Base-by-base conservation (phyloP, 2,113 vertebrate species). In the Nyctibius bracteatus region DNA sequence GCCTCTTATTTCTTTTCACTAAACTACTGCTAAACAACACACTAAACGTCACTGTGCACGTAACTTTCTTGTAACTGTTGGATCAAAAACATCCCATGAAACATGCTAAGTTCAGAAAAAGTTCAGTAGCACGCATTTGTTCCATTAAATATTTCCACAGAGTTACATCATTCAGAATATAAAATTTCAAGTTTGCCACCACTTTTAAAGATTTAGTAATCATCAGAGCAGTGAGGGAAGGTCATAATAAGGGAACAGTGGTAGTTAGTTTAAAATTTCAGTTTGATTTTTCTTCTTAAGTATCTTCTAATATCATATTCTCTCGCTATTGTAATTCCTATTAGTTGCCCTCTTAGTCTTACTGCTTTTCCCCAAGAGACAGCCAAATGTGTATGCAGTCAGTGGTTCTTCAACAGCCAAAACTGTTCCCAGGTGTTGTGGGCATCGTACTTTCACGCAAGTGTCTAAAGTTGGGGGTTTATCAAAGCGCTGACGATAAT, bases 401-500 rank as follows among this genome's bases (percentile, higher is more conserved):
- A 2, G 7, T 5, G 9, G 3, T 24, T n/a, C 54, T 18, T 8
- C 59, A 24, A 14, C 28, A 12, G 62, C 8, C 49, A 11, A 14
- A 62, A 4, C 59, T 12, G 7, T 2, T 63, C 19, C 37, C 28
- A 17, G 13, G 14, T 3, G 33, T 6, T 9, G 9, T 3, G 14
- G 10, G 4, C 8, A 25, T 0, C 3, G 2, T 0, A 4, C 22
- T n/a, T 9, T 0, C 30, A 18, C 0, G 0, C 0, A 44, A 30
- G 12, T 0, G 27, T 3, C 55, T 14, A 4, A 7, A 9, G 25
- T 2, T 4, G 47, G 8, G 31, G 10, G 4, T 11, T 66, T 22
- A 47, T 7, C 62, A 44, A 6, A 67, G 61, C 65, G 3, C 3
- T 0, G 44, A 5, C 31, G 6, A 6, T 5, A 4, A 4, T 0